Percentiles rank a stretch among this genome's conserved stretches.
Conservation (phyloP, 2,888 invertebrate genomes). For the Lapara coniferarum region DNA sequence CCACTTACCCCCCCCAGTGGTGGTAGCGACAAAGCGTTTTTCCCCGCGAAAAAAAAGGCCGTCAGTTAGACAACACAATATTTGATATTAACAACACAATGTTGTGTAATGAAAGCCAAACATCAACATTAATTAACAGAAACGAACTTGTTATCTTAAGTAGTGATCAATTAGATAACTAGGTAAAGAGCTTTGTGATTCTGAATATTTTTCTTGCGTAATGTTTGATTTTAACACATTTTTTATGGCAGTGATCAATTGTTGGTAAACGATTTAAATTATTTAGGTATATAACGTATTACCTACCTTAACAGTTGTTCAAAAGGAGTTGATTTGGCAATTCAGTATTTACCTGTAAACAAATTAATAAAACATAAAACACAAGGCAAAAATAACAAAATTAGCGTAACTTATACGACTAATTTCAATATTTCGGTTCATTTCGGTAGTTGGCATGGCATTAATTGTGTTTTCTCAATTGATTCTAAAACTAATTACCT, state of each 20-base stretch:
- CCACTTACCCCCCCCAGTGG: too few relatives aligned
- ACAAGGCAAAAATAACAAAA: too few relatives aligned
- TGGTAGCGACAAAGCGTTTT: too few relatives aligned
- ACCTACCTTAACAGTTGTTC: not conserved
- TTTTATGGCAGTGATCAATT: not conserved
- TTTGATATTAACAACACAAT: slow-evolving; percentile 7
- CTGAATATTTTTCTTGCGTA: not conserved
- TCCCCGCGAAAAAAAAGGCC: too few relatives aligned
- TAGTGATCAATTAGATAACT: not conserved
- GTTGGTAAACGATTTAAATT: too few relatives aligned
- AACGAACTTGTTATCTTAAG: not conserved
- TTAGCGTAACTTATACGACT: too few relatives aligned
- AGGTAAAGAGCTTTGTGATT: not conserved
- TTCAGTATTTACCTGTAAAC: not conserved
- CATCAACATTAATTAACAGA: not conserved
- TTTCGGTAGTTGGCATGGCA: too few relatives aligned
- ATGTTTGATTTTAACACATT: not conserved
- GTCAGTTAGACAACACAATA: not conserved
- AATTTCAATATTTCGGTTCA: too few relatives aligned
- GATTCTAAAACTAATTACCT: too few relatives aligned
- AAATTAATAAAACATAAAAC: not conserved
- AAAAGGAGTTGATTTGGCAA: not conserved
- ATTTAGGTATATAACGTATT: not conserved
- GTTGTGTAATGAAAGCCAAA: not conserved
- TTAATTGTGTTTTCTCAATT: too few relatives aligned